Evolutionary conservation across 2,888 invertebrate species (phyloP).

Genomic region (Cheilosia vulpina): DNA sequence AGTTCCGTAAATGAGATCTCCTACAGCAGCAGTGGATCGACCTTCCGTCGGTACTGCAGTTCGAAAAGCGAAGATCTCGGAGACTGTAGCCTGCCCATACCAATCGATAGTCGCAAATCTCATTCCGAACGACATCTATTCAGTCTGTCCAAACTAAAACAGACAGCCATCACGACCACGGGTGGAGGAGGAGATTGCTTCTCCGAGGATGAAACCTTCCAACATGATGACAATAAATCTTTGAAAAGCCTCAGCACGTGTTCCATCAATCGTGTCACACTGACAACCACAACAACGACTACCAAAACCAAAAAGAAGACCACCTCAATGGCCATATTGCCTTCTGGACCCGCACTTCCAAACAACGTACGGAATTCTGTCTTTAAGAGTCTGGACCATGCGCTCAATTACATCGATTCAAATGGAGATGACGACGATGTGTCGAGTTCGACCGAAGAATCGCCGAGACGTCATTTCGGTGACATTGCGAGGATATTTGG

Average conservation of each 20-base stretch:
- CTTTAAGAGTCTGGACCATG: constrained; percentile 80
- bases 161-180: constrained; percentile 82
- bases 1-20: constrained; percentile 78
- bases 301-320: constrained; percentile 82
- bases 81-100: constrained; percentile 79
- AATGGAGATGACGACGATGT: constrained; percentile 76
- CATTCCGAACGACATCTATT: constrained; percentile 82
- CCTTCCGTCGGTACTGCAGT: constrained; percentile 79
- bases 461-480: constrained; percentile 79
- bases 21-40: constrained; percentile 63
- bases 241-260: constrained; percentile 81
- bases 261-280: constrained; percentile 81
- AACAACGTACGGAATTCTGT: constrained; percentile 77
- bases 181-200: constrained; percentile 78
- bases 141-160: constrained; percentile 81
- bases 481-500: constrained; percentile 78
- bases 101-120: constrained; percentile 82
- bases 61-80: constrained; percentile 82
- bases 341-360: constrained; percentile 76
- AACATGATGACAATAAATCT: constrained; percentile 82
- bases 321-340: constrained; percentile 82
- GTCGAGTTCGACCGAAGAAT: constrained; percentile 81
- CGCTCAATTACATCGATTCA: constrained; percentile 77
- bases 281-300: constrained; percentile 70
- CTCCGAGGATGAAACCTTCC: constrained; percentile 81